Conservation (phyloP, 2,113 vertebrate species). For the Arothron firmamentum region DNA sequence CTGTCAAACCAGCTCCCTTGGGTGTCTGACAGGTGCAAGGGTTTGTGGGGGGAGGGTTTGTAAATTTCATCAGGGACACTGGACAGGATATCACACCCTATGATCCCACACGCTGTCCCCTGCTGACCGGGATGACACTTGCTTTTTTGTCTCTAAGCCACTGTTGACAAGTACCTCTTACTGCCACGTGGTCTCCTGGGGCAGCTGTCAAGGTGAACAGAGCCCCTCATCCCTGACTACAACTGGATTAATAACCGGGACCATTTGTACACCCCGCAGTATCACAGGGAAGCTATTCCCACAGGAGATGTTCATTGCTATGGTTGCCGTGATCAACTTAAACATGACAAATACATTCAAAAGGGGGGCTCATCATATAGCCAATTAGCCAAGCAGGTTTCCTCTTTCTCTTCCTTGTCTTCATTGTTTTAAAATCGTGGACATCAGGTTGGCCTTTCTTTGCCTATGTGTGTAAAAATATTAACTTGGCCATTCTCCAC, state of each 20-base stretch:
- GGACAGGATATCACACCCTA: constrained; percentile 68
- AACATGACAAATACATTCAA: constrained; percentile 59
- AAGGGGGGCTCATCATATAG: constrained; percentile 40
- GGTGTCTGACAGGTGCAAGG: constrained; percentile 67
- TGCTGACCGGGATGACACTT: constrained; percentile 67
- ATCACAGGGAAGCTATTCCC: constrained; percentile 51
- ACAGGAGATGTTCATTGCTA: constrained; percentile 37
- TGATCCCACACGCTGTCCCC: constrained; percentile 69
- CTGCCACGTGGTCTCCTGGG: constrained; percentile 68
- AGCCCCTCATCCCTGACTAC: constrained; percentile 39
- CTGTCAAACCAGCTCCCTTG: constrained; percentile 59
- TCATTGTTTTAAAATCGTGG: constrained; percentile 11
- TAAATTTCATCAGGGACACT: constrained; percentile 62
- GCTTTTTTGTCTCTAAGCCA: constrained; percentile 68
- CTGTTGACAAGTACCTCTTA: constrained; percentile 73
- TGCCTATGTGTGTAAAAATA: background rate
- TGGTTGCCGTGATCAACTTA: constrained; percentile 46
- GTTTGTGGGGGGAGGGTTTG: constrained; percentile 62
- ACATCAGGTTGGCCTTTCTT: constrained; percentile 4
- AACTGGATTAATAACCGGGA: constrained; percentile 66
- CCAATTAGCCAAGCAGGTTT: constrained; percentile 38
- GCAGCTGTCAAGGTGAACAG: constrained; percentile 63
- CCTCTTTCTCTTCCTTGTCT: constrained; percentile 15
- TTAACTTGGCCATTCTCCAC: background rate
- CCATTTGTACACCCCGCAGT: constrained; percentile 70